Evolutionary conservation across 2,888 invertebrate species (phyloP).

Genomic region (Campaea margaritaria): DNA sequence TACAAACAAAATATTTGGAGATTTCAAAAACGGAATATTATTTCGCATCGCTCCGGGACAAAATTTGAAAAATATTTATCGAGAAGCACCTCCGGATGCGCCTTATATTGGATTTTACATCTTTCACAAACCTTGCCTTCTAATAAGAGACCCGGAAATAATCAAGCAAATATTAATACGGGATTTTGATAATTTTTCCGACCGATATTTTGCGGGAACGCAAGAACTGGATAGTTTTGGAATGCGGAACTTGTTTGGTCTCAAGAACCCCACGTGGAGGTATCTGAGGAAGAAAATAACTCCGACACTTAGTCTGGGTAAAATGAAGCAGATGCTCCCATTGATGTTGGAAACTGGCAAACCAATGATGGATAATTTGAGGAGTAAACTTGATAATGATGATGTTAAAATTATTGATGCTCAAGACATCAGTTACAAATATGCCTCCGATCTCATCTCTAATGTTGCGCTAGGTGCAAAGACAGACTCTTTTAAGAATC

Average conservation of each 20-base stretch:
- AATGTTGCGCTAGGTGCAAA: slow-evolving; percentile 5
- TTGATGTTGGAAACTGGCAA: slow-evolving; percentile 44
- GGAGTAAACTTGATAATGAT: too few species aligned
- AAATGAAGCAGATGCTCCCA: slow-evolving; percentile 44
- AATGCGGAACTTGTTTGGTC: too few species aligned
- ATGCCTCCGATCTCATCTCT: too few species aligned
- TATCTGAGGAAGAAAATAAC: slow-evolving; percentile 45
- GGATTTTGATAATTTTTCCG: slow-evolving; percentile 44
- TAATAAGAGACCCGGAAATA: slow-evolving; percentile 46
- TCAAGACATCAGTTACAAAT: too few species aligned
- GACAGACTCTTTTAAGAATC: slow-evolving; percentile 41
- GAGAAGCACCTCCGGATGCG: slow-evolving; percentile 12
- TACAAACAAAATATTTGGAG: slow-evolving; percentile 43
- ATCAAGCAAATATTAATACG: slow-evolving; percentile 46
- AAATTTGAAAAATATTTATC: too few species aligned
- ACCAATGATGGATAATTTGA: slow-evolving; percentile 26
- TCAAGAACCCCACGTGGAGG: slow-evolving; percentile 35
- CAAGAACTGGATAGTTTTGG: not conserved
- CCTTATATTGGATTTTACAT: slow-evolving; percentile 48
- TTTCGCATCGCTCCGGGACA: slow-evolving; percentile 26
- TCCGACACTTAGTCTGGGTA: slow-evolving; percentile 40
- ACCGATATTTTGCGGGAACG: slow-evolving; percentile 46
- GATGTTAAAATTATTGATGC: too few species aligned
- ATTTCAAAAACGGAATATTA: slow-evolving; percentile 47
- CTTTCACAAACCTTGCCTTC: slow-evolving; percentile 48